Evolutionary conservation across 1,140 invertebrate genomes (phyloP).

Genomic region (Agrypnia vestita): DNA sequence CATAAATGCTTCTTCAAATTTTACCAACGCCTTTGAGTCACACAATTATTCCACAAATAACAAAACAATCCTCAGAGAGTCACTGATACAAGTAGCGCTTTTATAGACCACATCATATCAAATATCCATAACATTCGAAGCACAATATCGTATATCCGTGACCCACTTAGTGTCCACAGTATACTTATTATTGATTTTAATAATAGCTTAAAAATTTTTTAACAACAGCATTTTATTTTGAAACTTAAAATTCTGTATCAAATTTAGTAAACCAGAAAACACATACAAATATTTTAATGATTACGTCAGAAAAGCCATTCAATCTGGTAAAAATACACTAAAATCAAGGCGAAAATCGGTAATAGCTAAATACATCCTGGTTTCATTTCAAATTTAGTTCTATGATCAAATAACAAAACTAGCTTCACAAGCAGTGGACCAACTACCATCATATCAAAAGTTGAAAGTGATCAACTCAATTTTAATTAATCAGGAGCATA

Average conservation of each 20-base stretch:
- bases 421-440: constrained; percentile 6
- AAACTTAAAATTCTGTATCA: not conserved
- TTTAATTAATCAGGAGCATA: not conserved
- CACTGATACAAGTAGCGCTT: not conserved
- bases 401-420: not conserved
- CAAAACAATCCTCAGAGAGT: no score
- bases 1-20: not conserved
- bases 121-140: not conserved
- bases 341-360: no score
- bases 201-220: no score
- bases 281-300: not conserved
- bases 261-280: not conserved
- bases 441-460: not conserved
- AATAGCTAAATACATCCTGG: no score
- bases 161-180: not conserved
- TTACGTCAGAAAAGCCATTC: no score
- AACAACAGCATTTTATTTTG: not conserved
- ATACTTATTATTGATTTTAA: no score
- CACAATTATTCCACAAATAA: not conserved
- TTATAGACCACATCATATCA: constrained; percentile 11
- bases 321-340: no score
- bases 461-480: not conserved
- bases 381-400: not conserved
- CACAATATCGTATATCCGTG: not conserved
- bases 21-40: not conserved